Evolutionary conservation across 2,797 vertebrate species (phyloP).

Genomic region (Brachyalestes nurse): DNA sequence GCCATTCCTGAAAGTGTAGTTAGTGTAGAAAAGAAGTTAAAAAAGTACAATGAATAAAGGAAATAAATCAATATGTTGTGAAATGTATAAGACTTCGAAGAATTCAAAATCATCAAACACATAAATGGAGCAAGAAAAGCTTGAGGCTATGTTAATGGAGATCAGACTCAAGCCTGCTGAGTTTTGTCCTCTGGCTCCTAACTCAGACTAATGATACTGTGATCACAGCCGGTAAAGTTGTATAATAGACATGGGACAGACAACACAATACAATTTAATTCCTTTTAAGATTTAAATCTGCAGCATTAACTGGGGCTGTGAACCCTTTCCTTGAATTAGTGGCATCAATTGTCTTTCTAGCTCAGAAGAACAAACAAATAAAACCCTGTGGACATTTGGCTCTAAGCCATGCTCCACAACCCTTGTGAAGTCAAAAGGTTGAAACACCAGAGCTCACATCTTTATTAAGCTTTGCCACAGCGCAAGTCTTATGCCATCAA

Average conservation of each 20-base stretch:
- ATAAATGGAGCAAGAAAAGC: background rate
- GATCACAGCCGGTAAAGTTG: background rate
- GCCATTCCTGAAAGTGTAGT: background rate
- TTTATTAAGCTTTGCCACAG: no score
- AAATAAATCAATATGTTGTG: background rate
- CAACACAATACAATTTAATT: background rate
- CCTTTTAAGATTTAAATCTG: background rate
- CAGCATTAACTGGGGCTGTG: background rate
- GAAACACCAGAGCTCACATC: background rate
- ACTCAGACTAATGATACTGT: background rate
- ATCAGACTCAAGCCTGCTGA: background rate
- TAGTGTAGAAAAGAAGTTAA: background rate
- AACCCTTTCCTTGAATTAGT: background rate
- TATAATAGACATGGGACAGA: background rate
- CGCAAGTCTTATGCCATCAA: no score
- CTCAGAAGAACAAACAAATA: background rate
- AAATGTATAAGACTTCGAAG: background rate
- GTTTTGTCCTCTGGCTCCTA: background rate
- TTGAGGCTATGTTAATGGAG: background rate
- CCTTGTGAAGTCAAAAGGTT: constrained; percentile 1
- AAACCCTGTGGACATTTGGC: background rate
- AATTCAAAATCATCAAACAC: background rate
- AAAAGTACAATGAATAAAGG: background rate
- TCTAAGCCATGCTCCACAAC: background rate
- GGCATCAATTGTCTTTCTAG: background rate